Evolutionary conservation across 2,113 vertebrate species (phyloP), one percentile per base, ranked within the genome.

Genomic region (Malurus cyaneus): DNA sequence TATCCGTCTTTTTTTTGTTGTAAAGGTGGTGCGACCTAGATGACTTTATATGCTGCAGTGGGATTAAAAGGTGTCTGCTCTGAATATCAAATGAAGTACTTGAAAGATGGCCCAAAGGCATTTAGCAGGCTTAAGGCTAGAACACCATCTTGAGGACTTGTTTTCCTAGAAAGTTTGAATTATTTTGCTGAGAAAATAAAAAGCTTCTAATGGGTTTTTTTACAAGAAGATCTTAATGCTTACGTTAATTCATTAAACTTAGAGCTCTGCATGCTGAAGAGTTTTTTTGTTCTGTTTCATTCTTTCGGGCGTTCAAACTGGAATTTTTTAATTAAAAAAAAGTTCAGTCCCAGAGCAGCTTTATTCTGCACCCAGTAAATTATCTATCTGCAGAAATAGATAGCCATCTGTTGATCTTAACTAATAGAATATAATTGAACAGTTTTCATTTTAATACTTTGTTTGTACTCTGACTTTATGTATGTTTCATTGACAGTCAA

Each of bases 71-170:
- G 50, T 32, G 16, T 46, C 28, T 79, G 28, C n/a, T 92, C n/a
- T 56, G 21, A 89, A 56, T 44, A 39, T 36, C 56, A 78, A 31
- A 62, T 60, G 1, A 86, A 89, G 10, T 66, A 52, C 21, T 47
- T 73, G 57, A 7, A 77, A 87, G 47, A 74, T 89, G 61, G 54
- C 59, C 61, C 72, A 87, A 62, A 89, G 23, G 34, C 87, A 82
- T 89, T 93, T 93, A 90, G 59, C 66, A 93, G 64, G 46, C 69
- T 92, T 95, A 83, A 88, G 53, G 61, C 50, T 88, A 69, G 76
- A 83, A 72, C 23, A 77, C 18, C 18, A 59, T 91, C 54, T 20
- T 57, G 50, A 90, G 32, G n/a, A 44, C 42, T 81, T 34, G 6
- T 39, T 79, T 74, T 78, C 49, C 9, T 83, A 72, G 29, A 52